Evolutionary conservation across 2,797 vertebrate species (phyloP).

Genomic region (Gallirallus australis): DNA sequence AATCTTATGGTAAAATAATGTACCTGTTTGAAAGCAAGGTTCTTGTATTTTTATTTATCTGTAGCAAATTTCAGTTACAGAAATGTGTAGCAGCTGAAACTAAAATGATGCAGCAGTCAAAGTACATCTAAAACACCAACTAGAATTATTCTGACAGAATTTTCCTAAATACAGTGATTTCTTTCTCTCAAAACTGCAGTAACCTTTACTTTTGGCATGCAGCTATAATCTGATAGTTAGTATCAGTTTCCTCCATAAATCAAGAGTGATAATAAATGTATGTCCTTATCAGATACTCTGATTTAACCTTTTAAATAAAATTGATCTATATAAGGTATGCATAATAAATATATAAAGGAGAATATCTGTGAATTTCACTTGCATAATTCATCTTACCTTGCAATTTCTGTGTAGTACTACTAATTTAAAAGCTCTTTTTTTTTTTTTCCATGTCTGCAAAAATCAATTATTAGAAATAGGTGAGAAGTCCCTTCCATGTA

Average conservation of each 20-base stretch:
- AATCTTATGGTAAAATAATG: neutral
- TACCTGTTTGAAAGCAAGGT: neutral
- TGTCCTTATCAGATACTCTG: neutral
- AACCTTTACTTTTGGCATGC: neutral
- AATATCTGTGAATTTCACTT: neutral
- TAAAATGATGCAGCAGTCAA: neutral
- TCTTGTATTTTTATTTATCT: neutral
- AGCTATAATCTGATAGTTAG: neutral
- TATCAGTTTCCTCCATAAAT: neutral
- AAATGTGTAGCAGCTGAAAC: neutral
- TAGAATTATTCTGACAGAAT: neutral
- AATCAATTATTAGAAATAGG: neutral
- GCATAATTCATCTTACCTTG: slow-evolving; percentile 18
- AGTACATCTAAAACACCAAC: neutral
- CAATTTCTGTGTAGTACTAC: slow-evolving; percentile 40
- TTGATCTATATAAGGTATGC: neutral
- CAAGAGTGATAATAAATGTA: neutral
- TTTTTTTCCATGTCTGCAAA: slow-evolving; percentile 30
- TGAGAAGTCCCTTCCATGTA: neutral
- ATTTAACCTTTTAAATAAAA: neutral
- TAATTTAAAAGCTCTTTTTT: neutral
- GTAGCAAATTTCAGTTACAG: neutral
- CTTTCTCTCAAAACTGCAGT: neutral
- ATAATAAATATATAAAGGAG: neutral
- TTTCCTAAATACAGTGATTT: neutral